phyloP scores from a whole-genome alignment of 2,113 vertebrate genomes.

The Cairina moschata region DNA sequence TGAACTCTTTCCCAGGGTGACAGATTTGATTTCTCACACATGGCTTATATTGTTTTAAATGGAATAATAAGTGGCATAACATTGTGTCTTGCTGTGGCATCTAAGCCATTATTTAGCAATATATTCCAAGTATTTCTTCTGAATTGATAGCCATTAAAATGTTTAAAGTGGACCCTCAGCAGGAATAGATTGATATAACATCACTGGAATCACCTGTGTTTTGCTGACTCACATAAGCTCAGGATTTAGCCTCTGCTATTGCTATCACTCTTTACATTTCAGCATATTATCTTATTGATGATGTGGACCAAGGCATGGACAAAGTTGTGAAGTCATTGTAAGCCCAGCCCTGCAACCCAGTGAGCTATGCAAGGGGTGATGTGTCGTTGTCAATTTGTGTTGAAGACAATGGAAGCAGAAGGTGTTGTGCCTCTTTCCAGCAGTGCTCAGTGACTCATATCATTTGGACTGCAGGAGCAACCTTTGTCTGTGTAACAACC shows the following conservation, averaged over 20 bases:
- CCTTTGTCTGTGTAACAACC: not conserved
- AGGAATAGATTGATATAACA: not conserved
- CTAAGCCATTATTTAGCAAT: constrained; percentile 38
- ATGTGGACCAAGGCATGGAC: not conserved
- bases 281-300: not conserved
- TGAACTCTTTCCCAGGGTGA: constrained; percentile 46
- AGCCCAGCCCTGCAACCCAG: not conserved
- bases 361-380: not conserved
- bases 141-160: constrained; percentile 7
- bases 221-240: not conserved
- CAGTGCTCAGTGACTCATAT: not conserved
- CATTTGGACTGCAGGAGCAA: not conserved
- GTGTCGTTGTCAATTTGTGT: not conserved
- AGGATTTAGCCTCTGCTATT: not conserved
- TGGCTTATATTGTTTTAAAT: constrained; percentile 51
- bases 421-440: not conserved
- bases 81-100: constrained; percentile 25
- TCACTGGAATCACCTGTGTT: not conserved
- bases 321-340: not conserved
- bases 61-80: constrained; percentile 40
- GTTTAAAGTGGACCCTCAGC: not conserved
- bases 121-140: not conserved
- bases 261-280: not conserved
- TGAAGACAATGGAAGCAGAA: not conserved
- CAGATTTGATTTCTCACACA: constrained; percentile 60